These are phyloP conservation scores for Acleris emargana DNA, from an alignment of 2,888 invertebrate species.

Conservation along the genomic window DNA sequence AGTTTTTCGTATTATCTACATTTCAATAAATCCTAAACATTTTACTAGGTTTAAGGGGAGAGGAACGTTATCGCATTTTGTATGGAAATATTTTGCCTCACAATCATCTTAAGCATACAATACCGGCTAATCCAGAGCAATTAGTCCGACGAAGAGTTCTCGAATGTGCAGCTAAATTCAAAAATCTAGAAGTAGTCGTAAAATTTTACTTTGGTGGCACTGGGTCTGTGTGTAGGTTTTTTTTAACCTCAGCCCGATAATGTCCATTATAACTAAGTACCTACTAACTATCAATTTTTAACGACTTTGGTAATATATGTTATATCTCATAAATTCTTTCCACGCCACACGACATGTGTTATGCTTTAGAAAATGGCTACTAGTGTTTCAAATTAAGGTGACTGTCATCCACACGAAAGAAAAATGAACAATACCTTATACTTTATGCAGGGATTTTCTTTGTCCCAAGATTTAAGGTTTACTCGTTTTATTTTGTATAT, in stretches of 20 bases:
- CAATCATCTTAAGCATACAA: neutral
- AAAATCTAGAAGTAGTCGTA: too few relatives aligned
- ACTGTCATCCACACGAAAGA: neutral
- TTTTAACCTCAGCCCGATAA: neutral
- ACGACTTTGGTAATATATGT: slow-evolving; percentile 11
- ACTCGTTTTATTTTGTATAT: slow-evolving; percentile 9
- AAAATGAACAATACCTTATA: neutral
- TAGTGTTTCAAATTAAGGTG: neutral
- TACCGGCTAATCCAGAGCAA: slow-evolving; percentile 3
- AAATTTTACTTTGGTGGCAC: neutral
- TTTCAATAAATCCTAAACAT: too few relatives aligned
- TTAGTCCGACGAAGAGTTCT: neutral
- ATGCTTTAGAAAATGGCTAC: neutral
- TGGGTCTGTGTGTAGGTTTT: neutral
- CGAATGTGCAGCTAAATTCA: neutral
- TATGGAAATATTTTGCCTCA: too few relatives aligned
- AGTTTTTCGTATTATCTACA: too few relatives aligned
- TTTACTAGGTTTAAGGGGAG: too few relatives aligned
- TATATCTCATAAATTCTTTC: neutral
- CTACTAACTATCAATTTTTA: slow-evolving; percentile 4
- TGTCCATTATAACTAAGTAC: neutral
- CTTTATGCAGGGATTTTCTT: neutral
- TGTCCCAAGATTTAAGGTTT: slow-evolving; percentile 9
- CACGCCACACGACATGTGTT: neutral
- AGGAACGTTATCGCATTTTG: neutral